These are phyloP conservation scores for Eulemur coronatus DNA, from an alignment of 2,797 vertebrate genomes.

Conservation along the genomic window DNA sequence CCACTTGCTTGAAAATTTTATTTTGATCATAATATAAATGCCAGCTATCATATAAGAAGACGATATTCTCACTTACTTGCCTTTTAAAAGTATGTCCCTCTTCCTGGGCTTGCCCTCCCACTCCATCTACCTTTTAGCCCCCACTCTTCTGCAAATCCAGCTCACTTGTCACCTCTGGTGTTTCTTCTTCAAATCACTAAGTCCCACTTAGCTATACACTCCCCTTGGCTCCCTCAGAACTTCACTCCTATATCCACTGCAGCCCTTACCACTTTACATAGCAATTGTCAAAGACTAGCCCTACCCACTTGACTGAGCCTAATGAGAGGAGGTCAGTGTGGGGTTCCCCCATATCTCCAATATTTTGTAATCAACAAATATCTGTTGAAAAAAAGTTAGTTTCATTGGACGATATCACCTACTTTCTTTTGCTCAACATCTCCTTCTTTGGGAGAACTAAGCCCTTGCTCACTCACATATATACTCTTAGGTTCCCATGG, in stretches of 20 bases:
- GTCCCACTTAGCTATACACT: background rate
- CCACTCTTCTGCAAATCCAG: background rate
- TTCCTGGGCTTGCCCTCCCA: background rate
- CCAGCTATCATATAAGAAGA: background rate
- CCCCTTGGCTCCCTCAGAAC: background rate
- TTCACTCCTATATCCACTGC: background rate
- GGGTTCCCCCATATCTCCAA: background rate
- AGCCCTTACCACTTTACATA: background rate
- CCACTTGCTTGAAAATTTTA: conserved; percentile 48
- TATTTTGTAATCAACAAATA: background rate
- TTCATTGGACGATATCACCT: background rate
- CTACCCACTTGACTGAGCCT: background rate
- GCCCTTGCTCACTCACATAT: background rate
- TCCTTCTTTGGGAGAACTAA: background rate
- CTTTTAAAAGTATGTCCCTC: background rate
- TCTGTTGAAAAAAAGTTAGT: background rate
- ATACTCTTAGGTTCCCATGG: background rate
- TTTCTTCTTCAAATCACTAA: background rate
- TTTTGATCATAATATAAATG: conserved; percentile 46
- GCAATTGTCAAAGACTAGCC: background rate
- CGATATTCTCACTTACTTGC: background rate
- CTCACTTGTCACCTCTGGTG: background rate
- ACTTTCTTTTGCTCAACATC: background rate
- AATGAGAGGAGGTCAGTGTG: background rate
- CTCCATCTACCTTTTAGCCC: background rate